Evolutionary conservation across 2,888 invertebrate species (phyloP), one percentile per base, ranked within the genome.

Genomic region (Ormyrus pomaceus): DNA sequence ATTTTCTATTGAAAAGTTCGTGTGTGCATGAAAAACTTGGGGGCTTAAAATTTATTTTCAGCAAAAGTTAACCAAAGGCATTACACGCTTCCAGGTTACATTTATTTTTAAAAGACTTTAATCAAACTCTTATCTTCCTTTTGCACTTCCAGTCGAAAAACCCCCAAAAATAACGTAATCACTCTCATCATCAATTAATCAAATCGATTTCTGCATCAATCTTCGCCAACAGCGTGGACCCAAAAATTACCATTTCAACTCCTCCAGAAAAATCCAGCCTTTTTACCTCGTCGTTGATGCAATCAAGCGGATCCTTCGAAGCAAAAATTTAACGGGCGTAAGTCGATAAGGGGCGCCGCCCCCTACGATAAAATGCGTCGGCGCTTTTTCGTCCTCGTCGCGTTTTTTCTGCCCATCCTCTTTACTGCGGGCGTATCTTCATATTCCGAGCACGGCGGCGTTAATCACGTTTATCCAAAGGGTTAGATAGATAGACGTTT

Each of bases 1-100:
- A 75, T 75, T 73, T 73, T 46, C 64, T 65, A 64, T 64, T 64
- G 55, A 73, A 64, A 73, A 73, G 64, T 73, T 73, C 48, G 46
- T 48, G 6, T 65, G 10, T 56, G 73, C 72, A 51, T 11, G 59
- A 50, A 19, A 73, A 64, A 64, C 56, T 65, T 64, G 64, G 48
- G 5, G 34, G 34, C 64, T 19, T n/a, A 48, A 55, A 53, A 72
- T 64, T 73, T 64, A 73, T 19, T 73, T 46, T 56, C 13, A 13
- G 46, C 55, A 19, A 64, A 64, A 55, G 55, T 64, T 64, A 56
- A 11, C 19, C 48, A 56, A 55, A 13, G 64, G 56, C 34, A 13
- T 48, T 48, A 56, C 73, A 73, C 48, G 56, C 19, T 73, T 64
- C 34, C 48, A 59, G 58, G 10, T 45, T 13, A 48, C 6, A 46